Conservation (phyloP, 2,888 invertebrate genomes). For the Lydus trimaculatus region DNA sequence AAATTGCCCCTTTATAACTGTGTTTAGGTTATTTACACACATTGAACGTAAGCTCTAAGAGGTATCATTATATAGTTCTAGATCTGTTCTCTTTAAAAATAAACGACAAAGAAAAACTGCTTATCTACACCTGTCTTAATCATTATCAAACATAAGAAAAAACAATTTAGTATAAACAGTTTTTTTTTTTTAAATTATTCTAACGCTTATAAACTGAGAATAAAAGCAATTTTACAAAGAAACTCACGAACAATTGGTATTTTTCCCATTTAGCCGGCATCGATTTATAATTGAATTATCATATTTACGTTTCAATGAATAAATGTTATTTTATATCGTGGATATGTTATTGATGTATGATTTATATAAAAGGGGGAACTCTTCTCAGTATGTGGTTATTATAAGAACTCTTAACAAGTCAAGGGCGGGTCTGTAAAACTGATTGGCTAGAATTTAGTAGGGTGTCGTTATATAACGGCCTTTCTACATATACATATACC, state of each 20-base stretch:
- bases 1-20: slow-evolving; percentile 30
- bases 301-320: slow-evolving; percentile 5
- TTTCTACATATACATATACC: slow-evolving; percentile 29
- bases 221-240: no score
- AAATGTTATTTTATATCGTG: not conserved
- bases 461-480: slow-evolving; percentile 54
- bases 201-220: not conserved
- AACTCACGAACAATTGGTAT: not conserved
- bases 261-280: not conserved
- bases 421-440: slow-evolving; percentile 53
- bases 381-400: slow-evolving; percentile 18
- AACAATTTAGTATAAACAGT: no score
- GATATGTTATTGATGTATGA: slow-evolving; percentile 4
- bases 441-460: slow-evolving; percentile 54
- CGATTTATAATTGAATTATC: slow-evolving; percentile 9
- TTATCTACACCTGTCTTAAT: slow-evolving; percentile 31
- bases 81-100: not conserved
- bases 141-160: no score
- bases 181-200: no score
- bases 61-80: slow-evolving; percentile 30
- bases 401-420: slow-evolving; percentile 49
- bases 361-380: not conserved
- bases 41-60: slow-evolving; percentile 23
- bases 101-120: not conserved
- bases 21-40: slow-evolving; percentile 31